Evolutionary conservation across 1,140 invertebrate species (phyloP).

Genomic region (Papilio polytes): DNA sequence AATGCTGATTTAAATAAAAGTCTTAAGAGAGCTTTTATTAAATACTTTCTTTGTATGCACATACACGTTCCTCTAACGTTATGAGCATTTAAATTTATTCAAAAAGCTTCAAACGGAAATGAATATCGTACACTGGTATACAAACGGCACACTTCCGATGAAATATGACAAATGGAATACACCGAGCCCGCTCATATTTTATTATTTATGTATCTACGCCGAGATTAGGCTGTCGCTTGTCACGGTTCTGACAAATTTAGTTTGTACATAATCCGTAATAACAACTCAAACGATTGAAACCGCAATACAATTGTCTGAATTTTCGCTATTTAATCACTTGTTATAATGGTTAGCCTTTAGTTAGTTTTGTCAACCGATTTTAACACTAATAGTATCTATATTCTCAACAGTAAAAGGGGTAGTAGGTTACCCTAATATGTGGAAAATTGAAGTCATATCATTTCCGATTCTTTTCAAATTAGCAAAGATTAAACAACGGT

Average conservation of each 20-base stretch:
- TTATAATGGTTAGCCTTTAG: too few species aligned
- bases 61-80: constrained; percentile 19
- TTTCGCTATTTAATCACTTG: background rate
- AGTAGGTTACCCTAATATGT: too few species aligned
- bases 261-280: background rate
- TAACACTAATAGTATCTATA: too few species aligned
- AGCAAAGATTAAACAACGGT: too few species aligned
- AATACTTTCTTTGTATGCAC: background rate
- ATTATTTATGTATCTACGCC: constrained; percentile 18
- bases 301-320: background rate
- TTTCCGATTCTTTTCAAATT: too few species aligned
- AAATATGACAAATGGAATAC: constrained; percentile 20
- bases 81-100: constrained; percentile 25
- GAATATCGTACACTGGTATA: constrained; percentile 3
- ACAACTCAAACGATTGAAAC: background rate
- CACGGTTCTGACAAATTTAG: constrained; percentile 20
- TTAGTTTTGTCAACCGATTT: background rate
- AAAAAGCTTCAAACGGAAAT: constrained; percentile 23
- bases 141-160: constrained; percentile 22
- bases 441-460: too few species aligned
- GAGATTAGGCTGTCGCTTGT: constrained; percentile 24
- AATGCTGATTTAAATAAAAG: background rate
- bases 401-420: too few species aligned
- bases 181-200: constrained; percentile 18
- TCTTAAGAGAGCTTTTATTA: constrained; percentile 18